These are phyloP conservation scores for Hoplias malabaricus DNA, from an alignment of 2,113 vertebrate species.

Conservation along the genomic window DNA sequence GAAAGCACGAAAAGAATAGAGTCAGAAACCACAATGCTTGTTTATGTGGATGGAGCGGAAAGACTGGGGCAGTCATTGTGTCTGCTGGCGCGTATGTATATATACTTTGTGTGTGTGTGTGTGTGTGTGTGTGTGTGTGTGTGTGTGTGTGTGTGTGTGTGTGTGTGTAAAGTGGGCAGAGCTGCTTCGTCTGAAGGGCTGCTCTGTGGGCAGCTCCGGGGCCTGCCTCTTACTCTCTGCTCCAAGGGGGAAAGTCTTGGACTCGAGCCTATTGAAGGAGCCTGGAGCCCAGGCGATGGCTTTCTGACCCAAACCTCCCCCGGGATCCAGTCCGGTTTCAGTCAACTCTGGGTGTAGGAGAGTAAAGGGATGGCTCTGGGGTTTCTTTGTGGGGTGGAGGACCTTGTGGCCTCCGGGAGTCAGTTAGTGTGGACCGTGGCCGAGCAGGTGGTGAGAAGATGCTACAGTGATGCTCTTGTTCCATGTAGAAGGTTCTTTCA, in stretches of 20 bases:
- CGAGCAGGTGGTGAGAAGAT: slow-evolving; percentile 82
- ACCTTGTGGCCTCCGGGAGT: slow-evolving; percentile 83
- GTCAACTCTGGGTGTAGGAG: slow-evolving; percentile 53
- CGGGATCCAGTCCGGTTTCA: slow-evolving; percentile 68
- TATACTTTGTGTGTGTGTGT: slow-evolving; percentile 25
- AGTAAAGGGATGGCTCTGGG: slow-evolving; percentile 79
- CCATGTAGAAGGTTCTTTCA: slow-evolving; percentile 85
- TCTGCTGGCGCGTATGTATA: slow-evolving; percentile 50
- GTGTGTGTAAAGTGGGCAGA: slow-evolving; percentile 49
- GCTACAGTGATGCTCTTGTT: slow-evolving; percentile 80
- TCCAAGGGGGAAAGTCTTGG: slow-evolving; percentile 75
- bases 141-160: slow-evolving; percentile 41
- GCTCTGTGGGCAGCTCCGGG: slow-evolving; percentile 50
- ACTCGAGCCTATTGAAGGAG: slow-evolving; percentile 73
- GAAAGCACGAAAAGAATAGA: slow-evolving; percentile 43
- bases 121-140: slow-evolving; percentile 44
- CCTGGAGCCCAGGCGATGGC: slow-evolving; percentile 72
- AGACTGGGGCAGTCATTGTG: slow-evolving; percentile 40
- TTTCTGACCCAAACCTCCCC: slow-evolving; percentile 59
- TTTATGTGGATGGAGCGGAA: slow-evolving; percentile 49
- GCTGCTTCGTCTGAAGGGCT: slow-evolving; percentile 47
- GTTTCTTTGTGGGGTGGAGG: slow-evolving; percentile 85
- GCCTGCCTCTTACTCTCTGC: slow-evolving; percentile 62
- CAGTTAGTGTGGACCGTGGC: slow-evolving; percentile 87
- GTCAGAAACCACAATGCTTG: slow-evolving; percentile 50